Conservation (phyloP, 2,113 vertebrate species). For the Cyprinus carpio region DNA sequence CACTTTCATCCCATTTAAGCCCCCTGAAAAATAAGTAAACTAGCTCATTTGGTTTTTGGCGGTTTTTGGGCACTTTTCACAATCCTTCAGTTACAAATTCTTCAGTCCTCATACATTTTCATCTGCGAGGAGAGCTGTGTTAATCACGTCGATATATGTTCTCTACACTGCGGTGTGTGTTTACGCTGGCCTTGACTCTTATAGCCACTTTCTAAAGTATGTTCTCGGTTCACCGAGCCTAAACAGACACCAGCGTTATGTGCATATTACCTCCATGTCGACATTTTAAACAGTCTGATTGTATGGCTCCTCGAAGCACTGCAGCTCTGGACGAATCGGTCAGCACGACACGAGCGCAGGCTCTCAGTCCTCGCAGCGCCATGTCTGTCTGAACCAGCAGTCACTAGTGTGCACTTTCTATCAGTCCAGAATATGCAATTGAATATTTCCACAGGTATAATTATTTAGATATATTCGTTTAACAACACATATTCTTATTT, state of each 20-base stretch:
- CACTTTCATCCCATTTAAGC: background rate
- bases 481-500: background rate
- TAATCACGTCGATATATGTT: background rate
- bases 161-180: background rate
- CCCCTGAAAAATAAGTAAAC: background rate
- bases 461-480: background rate
- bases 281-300: slow-evolving; percentile 58
- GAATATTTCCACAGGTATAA: background rate
- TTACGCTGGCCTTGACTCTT: too few relatives aligned
- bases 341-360: slow-evolving; percentile 55
- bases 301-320: slow-evolving; percentile 48
- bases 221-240: background rate
- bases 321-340: slow-evolving; percentile 34
- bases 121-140: background rate
- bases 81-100: background rate
- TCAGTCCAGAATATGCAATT: background rate
- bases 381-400: slow-evolving; percentile 67
- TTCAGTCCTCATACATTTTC: background rate
- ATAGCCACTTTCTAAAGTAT: background rate
- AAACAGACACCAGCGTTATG: background rate
- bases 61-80: background rate
- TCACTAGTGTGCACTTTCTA: background rate
- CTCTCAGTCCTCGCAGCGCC: slow-evolving; percentile 69
- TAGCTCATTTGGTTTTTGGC: background rate
- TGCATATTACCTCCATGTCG: slow-evolving; percentile 66